Evolutionary conservation across 2,888 invertebrate genomes (phyloP), one percentile per base, ranked within the genome.

Genomic region (Artemia sinica): DNA sequence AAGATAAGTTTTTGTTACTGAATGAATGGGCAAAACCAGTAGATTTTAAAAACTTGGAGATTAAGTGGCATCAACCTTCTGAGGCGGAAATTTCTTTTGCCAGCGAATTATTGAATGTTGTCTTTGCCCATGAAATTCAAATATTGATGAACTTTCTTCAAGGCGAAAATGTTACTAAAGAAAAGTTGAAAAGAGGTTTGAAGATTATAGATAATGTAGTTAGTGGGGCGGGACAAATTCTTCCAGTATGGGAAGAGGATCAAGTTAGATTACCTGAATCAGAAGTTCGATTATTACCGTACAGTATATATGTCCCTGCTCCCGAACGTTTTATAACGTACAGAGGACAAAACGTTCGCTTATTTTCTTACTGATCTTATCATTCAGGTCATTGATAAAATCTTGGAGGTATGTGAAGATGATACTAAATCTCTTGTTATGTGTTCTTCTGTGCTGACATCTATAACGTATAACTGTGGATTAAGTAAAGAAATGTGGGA

Each of bases 1-100:
- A 66, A 18, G 13, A 67, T 28, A 65, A 11, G 18, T 50, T 51
- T 41, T 66, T 13, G 51, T 50, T 52, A 14, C 48, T 65, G 28
- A 70, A 49, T 75, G 66, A 90, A 73, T 95, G 94, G 94, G 93
- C 90, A 0, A 81, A 82, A 71, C 82, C 86, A 0, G 83, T 85
- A 18, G 80, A 86, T 73, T 77, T 88, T 28, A 80, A 85, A 69
- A 81, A 85, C 49, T 79, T 87, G 18, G 80, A 84, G 9, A 79
- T 91, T 28, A 79, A 84, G 63, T 93, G 91, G 91, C 88, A 89
- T 75, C 80, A 86, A 66, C 91, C 93, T 0, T 83, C 81, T 41
- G 80, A 81, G 41, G 83, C 82, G 58, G 91, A 91, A 76, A 82
- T 87, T 0, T 77, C 79, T 0, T 83, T 84, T 71, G 84, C 86